Percentiles rank a stretch among this genome's conserved stretches.
Conservation (phyloP, 2,797 vertebrate species). For the Enteromius trimaculatus region DNA sequence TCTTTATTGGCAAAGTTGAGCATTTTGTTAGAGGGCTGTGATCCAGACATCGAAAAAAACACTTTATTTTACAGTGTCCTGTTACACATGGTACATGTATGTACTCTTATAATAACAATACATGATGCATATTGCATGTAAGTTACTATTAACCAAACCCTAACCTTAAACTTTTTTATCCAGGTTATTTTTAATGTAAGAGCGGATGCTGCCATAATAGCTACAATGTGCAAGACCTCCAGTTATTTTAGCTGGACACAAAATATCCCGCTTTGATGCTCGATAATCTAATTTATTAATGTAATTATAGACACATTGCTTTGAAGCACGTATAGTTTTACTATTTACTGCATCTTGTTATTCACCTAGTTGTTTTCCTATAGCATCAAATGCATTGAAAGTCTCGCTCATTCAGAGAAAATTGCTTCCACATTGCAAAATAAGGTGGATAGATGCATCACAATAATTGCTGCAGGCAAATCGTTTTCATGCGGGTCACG, state of each 20-base stretch:
- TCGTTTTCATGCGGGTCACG: not conserved
- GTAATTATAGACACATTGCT: not conserved
- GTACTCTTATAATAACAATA: not conserved
- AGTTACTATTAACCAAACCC: not conserved
- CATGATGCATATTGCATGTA: not conserved
- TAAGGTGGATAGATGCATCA: not conserved
- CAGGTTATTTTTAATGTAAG: not conserved
- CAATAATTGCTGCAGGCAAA: conserved; percentile 1
- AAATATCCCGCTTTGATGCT: not conserved
- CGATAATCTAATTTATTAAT: not conserved
- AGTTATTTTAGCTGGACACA: not conserved
- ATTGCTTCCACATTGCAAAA: not conserved
- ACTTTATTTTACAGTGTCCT: not conserved
- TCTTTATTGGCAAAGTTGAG: not conserved
- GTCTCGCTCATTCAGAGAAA: not conserved
- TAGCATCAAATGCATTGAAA: not conserved
- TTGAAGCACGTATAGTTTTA: not conserved
- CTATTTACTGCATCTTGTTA: not conserved
- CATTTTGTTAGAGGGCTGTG: not conserved
- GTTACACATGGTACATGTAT: not conserved
- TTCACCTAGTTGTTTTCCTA: not conserved
- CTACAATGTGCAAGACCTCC: not conserved
- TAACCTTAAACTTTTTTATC: not conserved
- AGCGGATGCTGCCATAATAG: not conserved
- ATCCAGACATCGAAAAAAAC: not conserved